A percentile compares a stretch with the other conserved stretches of the same genome.
phyloP scores from a whole-genome alignment of 2,113 vertebrate genomes.

The Erythrolamprus reginae region DNA sequence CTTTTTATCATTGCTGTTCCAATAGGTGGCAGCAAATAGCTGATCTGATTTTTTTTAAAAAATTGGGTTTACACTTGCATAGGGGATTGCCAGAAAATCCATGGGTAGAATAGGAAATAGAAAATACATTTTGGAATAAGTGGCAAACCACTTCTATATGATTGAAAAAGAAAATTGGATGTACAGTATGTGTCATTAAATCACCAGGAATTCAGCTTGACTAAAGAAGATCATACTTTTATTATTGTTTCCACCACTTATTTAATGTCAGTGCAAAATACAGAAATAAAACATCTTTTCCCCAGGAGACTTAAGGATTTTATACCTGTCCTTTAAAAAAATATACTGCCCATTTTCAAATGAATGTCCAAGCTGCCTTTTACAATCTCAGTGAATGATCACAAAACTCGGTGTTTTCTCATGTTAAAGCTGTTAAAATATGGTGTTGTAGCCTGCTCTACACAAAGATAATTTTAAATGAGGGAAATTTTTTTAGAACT shows the following conservation, averaged over 20 bases:
- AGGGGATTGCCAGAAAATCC: not conserved
- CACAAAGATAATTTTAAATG: not conserved
- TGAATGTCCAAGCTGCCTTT: not conserved
- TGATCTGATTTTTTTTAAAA: not conserved
- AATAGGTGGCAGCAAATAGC: not conserved
- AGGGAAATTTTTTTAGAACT: not conserved
- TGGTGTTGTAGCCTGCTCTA: not conserved
- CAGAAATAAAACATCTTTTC: not conserved
- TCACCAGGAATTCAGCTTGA: not conserved
- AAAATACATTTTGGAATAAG: not conserved
- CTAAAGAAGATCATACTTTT: not conserved
- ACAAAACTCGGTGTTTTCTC: not conserved
- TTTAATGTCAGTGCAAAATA: not conserved
- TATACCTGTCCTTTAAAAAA: not conserved
- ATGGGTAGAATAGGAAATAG: not conserved
- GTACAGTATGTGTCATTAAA: not conserved
- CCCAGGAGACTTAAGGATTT: not conserved
- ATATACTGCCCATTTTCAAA: not conserved
- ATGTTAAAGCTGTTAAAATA: not conserved
- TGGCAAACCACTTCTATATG: not conserved
- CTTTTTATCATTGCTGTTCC: not conserved
- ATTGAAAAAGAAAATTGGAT: not conserved
- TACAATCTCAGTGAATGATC: not conserved
- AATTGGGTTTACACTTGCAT: not conserved
- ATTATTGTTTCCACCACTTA: not conserved